Percentiles rank a stretch among this genome's conserved stretches.
Conservation (phyloP, 2,113 vertebrate species). For the Pterocles burchelli region DNA sequence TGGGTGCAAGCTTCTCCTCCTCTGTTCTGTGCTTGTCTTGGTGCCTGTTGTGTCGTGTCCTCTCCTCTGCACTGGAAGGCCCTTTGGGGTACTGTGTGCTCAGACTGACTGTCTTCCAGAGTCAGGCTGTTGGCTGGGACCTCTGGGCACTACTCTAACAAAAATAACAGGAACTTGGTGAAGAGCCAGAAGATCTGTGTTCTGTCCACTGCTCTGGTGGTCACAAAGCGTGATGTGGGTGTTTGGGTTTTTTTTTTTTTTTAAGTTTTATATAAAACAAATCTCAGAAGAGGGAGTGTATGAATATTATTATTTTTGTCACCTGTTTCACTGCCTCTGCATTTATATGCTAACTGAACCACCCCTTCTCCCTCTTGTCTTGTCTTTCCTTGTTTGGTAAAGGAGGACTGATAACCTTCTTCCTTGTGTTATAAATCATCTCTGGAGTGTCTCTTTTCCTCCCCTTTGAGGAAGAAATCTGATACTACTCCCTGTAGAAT, state of each 20-base stretch:
- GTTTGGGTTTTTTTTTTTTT: background rate
- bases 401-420: background rate
- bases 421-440: background rate
- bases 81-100: background rate
- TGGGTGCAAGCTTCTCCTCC: background rate
- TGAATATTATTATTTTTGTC: background rate
- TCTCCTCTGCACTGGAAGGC: background rate
- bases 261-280: background rate
- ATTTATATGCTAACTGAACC: background rate
- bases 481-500: background rate
- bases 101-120: background rate
- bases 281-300: background rate
- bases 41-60: background rate
- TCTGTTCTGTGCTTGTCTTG: background rate
- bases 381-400: background rate
- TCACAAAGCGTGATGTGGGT: background rate
- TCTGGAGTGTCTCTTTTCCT: background rate
- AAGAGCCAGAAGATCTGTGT: conserved; percentile 42
- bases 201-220: conserved; percentile 36
- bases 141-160: background rate
- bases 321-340: background rate
- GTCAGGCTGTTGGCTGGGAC: background rate
- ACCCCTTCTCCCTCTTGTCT: background rate
- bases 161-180: conserved; percentile 26
- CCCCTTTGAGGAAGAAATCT: background rate